Base-by-base conservation (phyloP, 2,113 vertebrate genomes). In the Sylvilagus bachmani region DNA sequence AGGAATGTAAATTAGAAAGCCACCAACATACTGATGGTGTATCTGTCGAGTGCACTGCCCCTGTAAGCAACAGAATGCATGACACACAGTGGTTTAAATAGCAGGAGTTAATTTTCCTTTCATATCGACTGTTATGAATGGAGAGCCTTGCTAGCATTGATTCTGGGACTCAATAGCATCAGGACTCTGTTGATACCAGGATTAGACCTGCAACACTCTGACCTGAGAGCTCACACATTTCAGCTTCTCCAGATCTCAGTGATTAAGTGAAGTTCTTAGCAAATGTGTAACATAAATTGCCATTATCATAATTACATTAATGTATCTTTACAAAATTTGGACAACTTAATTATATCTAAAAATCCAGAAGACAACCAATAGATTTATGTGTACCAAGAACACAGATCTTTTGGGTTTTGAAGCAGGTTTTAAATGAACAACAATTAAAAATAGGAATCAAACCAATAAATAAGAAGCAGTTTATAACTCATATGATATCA, bases 391-490 rank as follows among this genome's bases (percentile, higher is more conserved):
- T 38, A 49, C 16, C 12, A 38, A 82, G 66, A 55, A 6, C 25
- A 44, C 12, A n/a, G 31, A 38, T 70, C 66, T 64, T 87, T 86
- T 70, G 31, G 80, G 44, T 82, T n/a, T 44, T 7, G 31, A 93
- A 62, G 25, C 21, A 90, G 1, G 36, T 73, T 82, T 82, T 67
- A 69, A 86, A 80, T 21, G 64, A 33, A 11, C 33, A 38, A 24
- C 58, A 75, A 89, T 86, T 61, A 87, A 44, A 95, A 95, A 19
- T 17, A 91, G 10, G 16, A 86, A 36, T n/a, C 81, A 94, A 89
- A 17, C 31, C 69, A 87, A 74, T 44, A 75, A 83, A 73, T 77
- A 64, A 62, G 55, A 70, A n/a, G 0, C 7, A 86, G 2, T 83
- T 84, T 66, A 31, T 84, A 80, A 44, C 51, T 86, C 2, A 49